Base-by-base conservation (phyloP, 2,888 invertebrate genomes). In the Tetheella fluctuosa region DNA sequence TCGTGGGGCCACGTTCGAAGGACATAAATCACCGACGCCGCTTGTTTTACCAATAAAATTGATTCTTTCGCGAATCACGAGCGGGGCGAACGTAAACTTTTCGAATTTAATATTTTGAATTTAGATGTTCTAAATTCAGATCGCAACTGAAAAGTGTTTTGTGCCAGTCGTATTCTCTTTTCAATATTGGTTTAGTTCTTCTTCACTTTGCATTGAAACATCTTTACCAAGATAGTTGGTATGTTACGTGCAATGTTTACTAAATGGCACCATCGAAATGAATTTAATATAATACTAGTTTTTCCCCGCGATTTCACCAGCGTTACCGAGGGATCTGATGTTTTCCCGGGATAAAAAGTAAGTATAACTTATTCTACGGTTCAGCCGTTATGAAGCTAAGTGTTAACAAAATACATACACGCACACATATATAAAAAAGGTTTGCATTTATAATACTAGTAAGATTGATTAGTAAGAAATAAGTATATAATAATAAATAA, bases 21-120 rank as follows among this genome's bases (percentile, higher is more conserved):
- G 79, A 77, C 86, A 90, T 91, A 91, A 92, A 91, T 91, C 91
- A 91, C 85, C 74, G 74, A 78, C 78, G 77, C 84, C 77, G 88
- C 84, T 89, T 91, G 91, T 91, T 92, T 91, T 84, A 88, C 89
- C 88, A 90, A 91, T 91, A 89, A 89, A 90, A 92, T 88, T 90
- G 88, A 91, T 89, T 89, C 88, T 86, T 90, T 88, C 80, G 76
- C 82, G 81, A 82, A 81, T 86, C 81, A 78, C 79, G 77, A 74
- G 66, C 68, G 67, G 73, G 74, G 73, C 80, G 68, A 81, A 78
- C 77, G 76, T 76, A 75, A 79, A 80, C 76, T 72, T 80, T 64
- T 30, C 23, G 55, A 60, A 59, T 63, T 61, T 28, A 59, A 55
- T 55, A 55, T 55, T 74, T 74, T 64, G 58, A 74, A 74, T 73